These are phyloP conservation scores for Drosophila subobscura DNA, from an alignment of 1,140 invertebrate genomes.

Conservation along the genomic window DNA sequence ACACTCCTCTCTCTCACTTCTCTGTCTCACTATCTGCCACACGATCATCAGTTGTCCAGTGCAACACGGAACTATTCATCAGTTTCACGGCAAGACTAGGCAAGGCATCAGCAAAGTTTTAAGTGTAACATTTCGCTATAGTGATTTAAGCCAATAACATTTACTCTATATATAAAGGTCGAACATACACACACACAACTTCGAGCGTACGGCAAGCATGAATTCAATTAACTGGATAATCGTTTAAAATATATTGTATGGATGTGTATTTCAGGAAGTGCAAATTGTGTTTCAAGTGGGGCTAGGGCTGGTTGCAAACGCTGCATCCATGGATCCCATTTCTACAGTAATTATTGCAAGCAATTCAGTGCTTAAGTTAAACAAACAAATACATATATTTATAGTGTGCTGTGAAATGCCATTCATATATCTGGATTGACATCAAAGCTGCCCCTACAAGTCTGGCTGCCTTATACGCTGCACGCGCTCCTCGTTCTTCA, in stretches of 20 bases:
- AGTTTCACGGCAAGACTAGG: conserved; percentile 34
- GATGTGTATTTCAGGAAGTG: conserved; percentile 58
- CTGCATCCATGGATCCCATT: too few relatives aligned
- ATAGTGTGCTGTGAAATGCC: conserved; percentile 3
- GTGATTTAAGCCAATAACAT: conserved; percentile 46
- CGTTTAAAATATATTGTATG: conserved; percentile 61
- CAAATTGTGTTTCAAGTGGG: not conserved
- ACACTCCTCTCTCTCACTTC: not conserved
- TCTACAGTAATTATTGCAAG: too few relatives aligned
- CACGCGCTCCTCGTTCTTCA: conserved; percentile 90
- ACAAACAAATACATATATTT: conserved; percentile 4
- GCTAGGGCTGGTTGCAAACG: not conserved
- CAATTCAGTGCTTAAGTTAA: too few relatives aligned
- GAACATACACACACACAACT: conserved; percentile 34
- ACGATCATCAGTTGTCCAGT: conserved; percentile 9
- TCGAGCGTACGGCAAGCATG: conserved; percentile 21
- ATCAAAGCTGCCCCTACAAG: conserved; percentile 30
- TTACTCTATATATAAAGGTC: conserved; percentile 47
- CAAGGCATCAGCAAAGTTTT: conserved; percentile 49
- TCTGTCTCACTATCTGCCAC: too few relatives aligned
- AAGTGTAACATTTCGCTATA: conserved; percentile 70
- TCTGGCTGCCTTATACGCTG: conserved; percentile 89
- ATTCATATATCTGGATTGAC: conserved; percentile 1
- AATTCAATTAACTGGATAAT: conserved; percentile 56
- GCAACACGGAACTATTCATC: conserved; percentile 22